Evolutionary conservation across 1,140 invertebrate species (phyloP).

Genomic region (Drosophila santomea): DNA sequence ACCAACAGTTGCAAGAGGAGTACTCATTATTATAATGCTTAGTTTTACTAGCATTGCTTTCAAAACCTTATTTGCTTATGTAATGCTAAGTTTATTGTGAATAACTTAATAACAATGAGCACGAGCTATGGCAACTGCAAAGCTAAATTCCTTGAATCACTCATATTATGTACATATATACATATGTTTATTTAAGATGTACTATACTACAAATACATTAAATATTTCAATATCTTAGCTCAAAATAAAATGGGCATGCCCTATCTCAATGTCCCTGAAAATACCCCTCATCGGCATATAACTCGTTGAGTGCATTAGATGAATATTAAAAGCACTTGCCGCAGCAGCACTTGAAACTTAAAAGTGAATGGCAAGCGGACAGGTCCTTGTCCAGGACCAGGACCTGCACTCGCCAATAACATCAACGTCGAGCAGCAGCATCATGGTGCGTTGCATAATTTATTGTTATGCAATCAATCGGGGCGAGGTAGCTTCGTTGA

Average conservation of each 20-base stretch:
- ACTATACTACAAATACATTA: not conserved
- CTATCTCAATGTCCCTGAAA: not conserved
- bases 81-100: no score
- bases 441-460: conserved; percentile 60
- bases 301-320: conserved; percentile 74
- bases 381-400: conserved; percentile 35
- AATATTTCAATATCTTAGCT: not conserved
- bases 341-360: conserved; percentile 47
- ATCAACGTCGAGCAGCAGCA: conserved; percentile 11
- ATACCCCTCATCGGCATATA: conserved; percentile 6
- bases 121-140: no score
- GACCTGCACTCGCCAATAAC: conserved; percentile 35
- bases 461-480: conserved; percentile 63
- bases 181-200: no score
- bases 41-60: no score
- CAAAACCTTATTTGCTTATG: no score
- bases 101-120: no score
- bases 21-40: no score
- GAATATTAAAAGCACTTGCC: conserved; percentile 76
- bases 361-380: conserved; percentile 25
- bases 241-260: not conserved
- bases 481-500: conserved; percentile 24
- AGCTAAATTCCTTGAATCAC: no score
- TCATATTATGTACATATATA: no score
- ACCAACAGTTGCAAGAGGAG: no score